Evolutionary conservation across 2,888 invertebrate genomes (phyloP).

Genomic region (Noctua janthe): DNA sequence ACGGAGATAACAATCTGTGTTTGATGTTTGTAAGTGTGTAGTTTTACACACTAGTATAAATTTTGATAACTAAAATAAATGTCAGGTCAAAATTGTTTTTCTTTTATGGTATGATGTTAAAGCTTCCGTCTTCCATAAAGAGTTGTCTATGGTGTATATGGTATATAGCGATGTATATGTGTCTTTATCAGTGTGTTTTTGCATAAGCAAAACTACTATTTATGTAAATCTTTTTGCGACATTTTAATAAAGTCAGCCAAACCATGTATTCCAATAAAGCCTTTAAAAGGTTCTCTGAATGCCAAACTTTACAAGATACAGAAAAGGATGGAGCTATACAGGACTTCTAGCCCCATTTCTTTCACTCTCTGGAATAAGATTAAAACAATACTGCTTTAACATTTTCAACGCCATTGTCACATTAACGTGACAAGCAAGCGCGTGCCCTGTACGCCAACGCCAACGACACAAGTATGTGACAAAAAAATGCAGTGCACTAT

Average conservation of each 20-base stretch:
- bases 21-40: constrained; percentile 10
- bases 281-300: no score
- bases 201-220: neutral
- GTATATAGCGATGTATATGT: neutral
- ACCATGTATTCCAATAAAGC: no score
- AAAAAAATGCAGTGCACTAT: no score
- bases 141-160: neutral
- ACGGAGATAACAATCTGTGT: constrained; percentile 21
- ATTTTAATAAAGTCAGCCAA: neutral
- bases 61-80: constrained; percentile 1
- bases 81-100: neutral
- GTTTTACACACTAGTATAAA: neutral
- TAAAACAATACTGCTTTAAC: no score
- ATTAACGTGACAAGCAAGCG: no score
- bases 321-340: no score
- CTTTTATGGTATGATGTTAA: neutral
- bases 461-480: no score
- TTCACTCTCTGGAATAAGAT: no score
- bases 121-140: constrained; percentile 8
- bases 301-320: no score
- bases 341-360: no score
- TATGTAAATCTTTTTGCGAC: neutral
- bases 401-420: no score
- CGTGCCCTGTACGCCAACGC: no score
- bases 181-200: neutral